These are phyloP conservation scores for Actenoides lindsayi DNA, from an alignment of 2,113 vertebrate genomes.

Conservation along the genomic window DNA sequence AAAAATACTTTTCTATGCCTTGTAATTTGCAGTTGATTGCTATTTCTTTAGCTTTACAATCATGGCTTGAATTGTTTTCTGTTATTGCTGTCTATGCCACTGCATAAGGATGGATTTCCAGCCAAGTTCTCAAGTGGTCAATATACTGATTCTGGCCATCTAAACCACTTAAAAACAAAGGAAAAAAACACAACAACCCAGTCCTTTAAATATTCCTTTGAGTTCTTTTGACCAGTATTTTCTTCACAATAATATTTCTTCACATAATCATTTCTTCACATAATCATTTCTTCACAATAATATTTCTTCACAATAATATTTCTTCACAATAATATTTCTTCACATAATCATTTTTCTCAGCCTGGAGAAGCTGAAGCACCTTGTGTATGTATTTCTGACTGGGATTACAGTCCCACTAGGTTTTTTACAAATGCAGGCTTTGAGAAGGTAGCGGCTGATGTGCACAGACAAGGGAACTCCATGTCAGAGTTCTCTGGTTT, in stretches of 20 bases:
- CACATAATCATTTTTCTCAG: not conserved
- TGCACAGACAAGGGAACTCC: not conserved
- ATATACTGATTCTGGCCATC: not conserved
- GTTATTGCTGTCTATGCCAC: not conserved
- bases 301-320: not conserved
- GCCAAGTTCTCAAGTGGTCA: not conserved
- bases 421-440: not conserved
- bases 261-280: too few species aligned
- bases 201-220: not conserved
- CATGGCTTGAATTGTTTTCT: not conserved
- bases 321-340: not conserved
- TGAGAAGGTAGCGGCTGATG: not conserved
- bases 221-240: not conserved
- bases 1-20: not conserved
- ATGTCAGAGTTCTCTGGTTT: too few species aligned
- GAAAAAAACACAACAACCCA: not conserved
- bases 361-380: not conserved
- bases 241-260: not conserved
- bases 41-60: not conserved
- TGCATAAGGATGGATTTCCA: not conserved
- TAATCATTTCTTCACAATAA: not conserved
- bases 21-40: not conserved
- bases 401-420: accelerated
- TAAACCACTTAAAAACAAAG: not conserved
- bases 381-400: not conserved